phyloP scores from a whole-genome alignment of 2,113 vertebrate genomes.

The Vulpes vulpes region DNA sequence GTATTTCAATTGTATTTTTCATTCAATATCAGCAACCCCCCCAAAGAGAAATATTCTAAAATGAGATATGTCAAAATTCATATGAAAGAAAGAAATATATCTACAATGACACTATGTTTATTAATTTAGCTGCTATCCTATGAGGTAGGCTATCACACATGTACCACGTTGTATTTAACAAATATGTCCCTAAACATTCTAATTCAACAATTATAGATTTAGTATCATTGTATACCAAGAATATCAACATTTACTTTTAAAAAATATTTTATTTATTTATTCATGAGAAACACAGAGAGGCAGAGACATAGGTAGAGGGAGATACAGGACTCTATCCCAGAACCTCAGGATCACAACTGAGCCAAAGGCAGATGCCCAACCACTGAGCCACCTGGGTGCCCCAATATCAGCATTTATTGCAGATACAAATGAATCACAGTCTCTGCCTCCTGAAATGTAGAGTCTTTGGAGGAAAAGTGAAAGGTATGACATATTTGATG shows the following conservation, averaged over 20 bases:
- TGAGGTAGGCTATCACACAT: background rate
- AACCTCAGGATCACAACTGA: no score
- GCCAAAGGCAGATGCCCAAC: no score
- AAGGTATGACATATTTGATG: background rate
- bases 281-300: no score
- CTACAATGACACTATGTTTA: background rate
- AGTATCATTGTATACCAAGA: background rate
- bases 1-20: conserved; percentile 38
- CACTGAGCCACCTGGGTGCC: no score
- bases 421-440: background rate
- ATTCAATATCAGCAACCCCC: background rate
- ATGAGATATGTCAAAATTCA: background rate
- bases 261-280: no score
- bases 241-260: background rate
- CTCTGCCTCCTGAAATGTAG: background rate
- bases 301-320: no score
- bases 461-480: background rate
- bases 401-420: background rate
- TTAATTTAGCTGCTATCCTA: background rate
- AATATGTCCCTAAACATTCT: background rate
- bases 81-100: background rate
- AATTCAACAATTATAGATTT: background rate
- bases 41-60: conserved; percentile 17
- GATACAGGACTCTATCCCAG: no score
- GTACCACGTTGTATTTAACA: background rate